Evolutionary conservation across 2,113 vertebrate genomes (phyloP), one percentile per base, ranked within the genome.

Genomic region (Ramphastos sulfuratus): DNA sequence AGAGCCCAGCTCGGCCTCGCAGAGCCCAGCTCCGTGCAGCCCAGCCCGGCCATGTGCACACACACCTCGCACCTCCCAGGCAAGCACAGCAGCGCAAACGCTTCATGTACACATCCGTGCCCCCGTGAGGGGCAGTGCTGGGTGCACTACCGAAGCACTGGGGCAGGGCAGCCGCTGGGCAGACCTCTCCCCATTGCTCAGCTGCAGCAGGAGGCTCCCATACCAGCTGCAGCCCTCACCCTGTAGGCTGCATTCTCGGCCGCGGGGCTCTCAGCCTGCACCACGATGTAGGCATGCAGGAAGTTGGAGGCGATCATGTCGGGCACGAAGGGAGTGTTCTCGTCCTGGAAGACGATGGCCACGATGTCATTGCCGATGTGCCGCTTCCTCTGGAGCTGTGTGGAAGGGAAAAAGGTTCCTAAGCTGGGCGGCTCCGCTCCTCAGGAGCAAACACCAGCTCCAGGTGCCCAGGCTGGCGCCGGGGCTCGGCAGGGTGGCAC

Each of bases 241-340:
- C 98, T 99, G 97, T 99, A 99, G 1, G 92, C 70, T 0, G 98
- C 82, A 20, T 64, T 74, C 4, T 98, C 98, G 0, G 97, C 95
- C 83, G 97, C 95, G 0, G 96, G 87, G 79, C 97, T 98, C 55
- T 99, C 98, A 48, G 97, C 98, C 96, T 99, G 99, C 88, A 99
- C 99, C 2, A 99, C 97, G 5, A 99, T 97, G 91, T 99, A 99
- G 71, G 99, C 99, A 0, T 99, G 99, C 67, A 99, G 97, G 95
- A 99, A 99, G 96, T 99, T 99, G 91, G 99, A 99, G 71, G 99
- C 99, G 2, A 99, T 99, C 98, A 99, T 99, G 96, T 99, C 99
- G 0, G 99, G 98, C 75, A 99, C 99, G 48, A 99, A 99, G 0
- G 99, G 99, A 2, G 99, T 99, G 95, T 98, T 98, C 93, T 99